Evolutionary conservation across 2,113 vertebrate species (phyloP).

Genomic region (Malurus alboscapulatus): DNA sequence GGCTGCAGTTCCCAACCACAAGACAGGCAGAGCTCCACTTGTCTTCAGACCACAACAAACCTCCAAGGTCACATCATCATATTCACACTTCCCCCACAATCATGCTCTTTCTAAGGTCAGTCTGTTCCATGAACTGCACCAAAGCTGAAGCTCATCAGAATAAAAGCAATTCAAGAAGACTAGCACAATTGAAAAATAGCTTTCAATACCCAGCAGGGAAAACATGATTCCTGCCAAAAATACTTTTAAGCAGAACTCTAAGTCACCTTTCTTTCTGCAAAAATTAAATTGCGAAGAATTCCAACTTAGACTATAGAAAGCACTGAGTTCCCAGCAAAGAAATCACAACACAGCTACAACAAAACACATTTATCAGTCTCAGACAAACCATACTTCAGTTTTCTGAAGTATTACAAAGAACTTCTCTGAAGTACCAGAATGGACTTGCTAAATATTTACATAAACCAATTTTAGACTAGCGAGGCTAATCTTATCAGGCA

Average conservation of each 20-base stretch:
- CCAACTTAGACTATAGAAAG: not conserved
- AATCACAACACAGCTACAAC: not conserved
- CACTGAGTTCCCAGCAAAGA: not conserved
- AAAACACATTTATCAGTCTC: not conserved
- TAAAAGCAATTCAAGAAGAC: not conserved
- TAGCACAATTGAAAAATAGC: not conserved
- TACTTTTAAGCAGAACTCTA: not conserved
- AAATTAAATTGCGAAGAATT: not conserved
- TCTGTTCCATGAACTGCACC: not conserved
- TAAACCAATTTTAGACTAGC: constrained; percentile 1
- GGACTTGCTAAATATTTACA: not conserved
- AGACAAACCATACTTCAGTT: not conserved
- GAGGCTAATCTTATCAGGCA: not conserved
- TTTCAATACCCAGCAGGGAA: not conserved
- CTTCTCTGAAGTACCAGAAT: not conserved
- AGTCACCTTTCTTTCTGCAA: not conserved
- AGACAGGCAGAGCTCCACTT: not conserved
- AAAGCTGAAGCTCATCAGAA: not conserved
- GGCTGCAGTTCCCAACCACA: not conserved
- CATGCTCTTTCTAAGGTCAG: not conserved
- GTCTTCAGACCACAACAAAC: not conserved
- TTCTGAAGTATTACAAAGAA: not conserved
- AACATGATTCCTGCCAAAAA: not conserved
- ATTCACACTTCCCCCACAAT: not conserved
- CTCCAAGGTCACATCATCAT: not conserved